Percentiles rank a stretch among this genome's conserved stretches.
Conservation (phyloP, 2,888 invertebrate species). For the Dryomyza anilis region DNA sequence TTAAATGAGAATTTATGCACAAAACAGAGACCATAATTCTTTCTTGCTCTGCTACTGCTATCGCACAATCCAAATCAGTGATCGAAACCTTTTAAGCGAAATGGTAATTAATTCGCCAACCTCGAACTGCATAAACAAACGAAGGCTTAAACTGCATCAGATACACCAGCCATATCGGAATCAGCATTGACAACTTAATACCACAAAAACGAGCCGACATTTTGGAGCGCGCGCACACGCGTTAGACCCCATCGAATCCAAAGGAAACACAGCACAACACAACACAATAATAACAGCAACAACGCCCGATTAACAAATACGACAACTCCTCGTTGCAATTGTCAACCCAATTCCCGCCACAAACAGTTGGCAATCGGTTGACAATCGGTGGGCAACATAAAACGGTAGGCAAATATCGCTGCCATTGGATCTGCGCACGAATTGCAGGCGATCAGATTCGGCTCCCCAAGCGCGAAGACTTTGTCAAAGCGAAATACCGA, state of each 20-base stretch:
- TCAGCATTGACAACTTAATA: slow-evolving; percentile 18
- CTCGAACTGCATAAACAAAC: neutral
- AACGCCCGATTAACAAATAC: neutral
- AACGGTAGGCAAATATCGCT: slow-evolving; percentile 13
- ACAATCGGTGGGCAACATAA: slow-evolving; percentile 7
- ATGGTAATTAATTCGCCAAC: too few species aligned
- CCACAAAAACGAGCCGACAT: neutral
- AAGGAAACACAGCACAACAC: neutral
- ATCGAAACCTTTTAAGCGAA: too few species aligned
- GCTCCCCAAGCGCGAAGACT: slow-evolving; percentile 17
- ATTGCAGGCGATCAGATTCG: slow-evolving; percentile 18
- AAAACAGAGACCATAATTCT: too few species aligned
- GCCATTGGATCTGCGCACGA: slow-evolving; percentile 21
- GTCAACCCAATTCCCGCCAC: slow-evolving; percentile 19
- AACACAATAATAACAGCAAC: neutral
- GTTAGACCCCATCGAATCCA: neutral
- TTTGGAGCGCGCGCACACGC: neutral
- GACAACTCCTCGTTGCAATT: too few species aligned
- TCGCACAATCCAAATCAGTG: neutral
- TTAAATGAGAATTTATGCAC: too few species aligned
- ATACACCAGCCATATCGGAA: too few species aligned
- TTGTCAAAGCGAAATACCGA: slow-evolving; percentile 23
- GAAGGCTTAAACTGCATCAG: neutral
- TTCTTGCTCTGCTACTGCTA: too few species aligned
- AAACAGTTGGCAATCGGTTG: neutral